Conservation (phyloP, 2,888 invertebrate species). For the Neoaliturus tenellus region DNA sequence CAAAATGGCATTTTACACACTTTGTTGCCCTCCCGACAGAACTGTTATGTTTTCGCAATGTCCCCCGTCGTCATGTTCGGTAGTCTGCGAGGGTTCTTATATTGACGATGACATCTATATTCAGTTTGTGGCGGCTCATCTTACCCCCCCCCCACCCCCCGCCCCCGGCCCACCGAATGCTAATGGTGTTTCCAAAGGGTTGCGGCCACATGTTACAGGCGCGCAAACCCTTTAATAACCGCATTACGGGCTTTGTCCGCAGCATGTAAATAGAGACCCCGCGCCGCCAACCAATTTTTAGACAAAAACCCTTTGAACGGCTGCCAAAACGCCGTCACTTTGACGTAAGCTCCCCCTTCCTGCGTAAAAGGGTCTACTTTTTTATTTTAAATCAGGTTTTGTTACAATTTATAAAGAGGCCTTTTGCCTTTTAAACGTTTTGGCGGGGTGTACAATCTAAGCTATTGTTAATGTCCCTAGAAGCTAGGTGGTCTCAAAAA, state of each 20-base stretch:
- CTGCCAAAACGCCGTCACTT: conserved; percentile 28
- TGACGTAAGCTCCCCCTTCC: not conserved
- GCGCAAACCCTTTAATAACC: conserved; percentile 48
- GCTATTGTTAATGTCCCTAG: too few species aligned
- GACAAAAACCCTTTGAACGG: conserved; percentile 21
- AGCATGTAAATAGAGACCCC: conserved; percentile 37
- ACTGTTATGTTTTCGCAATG: too few species aligned
- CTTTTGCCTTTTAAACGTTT: not conserved
- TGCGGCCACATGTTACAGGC: conserved; percentile 47
- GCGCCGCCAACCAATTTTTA: conserved; percentile 12
- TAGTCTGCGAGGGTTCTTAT: not conserved
- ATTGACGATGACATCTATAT: conserved; percentile 27
- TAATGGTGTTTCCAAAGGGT: conserved; percentile 47
- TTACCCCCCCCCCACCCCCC: conserved; percentile 28
- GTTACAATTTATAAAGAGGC: conserved; percentile 1
- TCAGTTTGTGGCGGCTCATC: conserved; percentile 42
- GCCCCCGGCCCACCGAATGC: too few species aligned
- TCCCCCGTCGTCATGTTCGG: too few species aligned
- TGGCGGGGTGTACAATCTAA: not conserved
- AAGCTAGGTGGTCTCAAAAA: too few species aligned
- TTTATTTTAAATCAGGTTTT: conserved; percentile 18
- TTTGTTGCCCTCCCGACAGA: too few species aligned
- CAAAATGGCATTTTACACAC: too few species aligned
- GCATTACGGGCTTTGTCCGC: conserved; percentile 39
- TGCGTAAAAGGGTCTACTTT: not conserved